Percentiles rank a stretch among this genome's conserved stretches.
These are phyloP conservation scores for Procambarus clarkii DNA, from an alignment of 1,140 invertebrate genomes.

Conservation along the genomic window DNA sequence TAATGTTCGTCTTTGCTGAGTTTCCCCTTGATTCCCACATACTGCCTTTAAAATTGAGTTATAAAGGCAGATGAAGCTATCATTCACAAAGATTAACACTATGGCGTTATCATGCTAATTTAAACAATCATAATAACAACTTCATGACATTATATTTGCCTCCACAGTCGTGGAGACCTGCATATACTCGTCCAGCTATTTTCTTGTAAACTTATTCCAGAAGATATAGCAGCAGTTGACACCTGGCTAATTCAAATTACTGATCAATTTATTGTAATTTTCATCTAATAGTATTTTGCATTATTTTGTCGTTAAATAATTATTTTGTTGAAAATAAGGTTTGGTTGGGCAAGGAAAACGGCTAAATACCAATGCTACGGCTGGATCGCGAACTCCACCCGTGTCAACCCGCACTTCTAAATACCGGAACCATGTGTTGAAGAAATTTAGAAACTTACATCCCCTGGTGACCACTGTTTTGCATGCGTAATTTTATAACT, in stretches of 20 bases:
- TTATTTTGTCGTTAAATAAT: not conserved
- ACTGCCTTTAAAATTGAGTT: not conserved
- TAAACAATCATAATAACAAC: not conserved
- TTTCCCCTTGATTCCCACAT: not conserved
- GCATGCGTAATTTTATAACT: not conserved
- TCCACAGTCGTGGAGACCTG: not conserved
- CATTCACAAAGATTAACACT: not conserved
- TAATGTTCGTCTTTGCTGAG: not conserved
- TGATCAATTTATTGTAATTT: not conserved
- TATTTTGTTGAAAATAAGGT: conserved; percentile 49
- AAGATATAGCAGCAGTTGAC: not conserved
- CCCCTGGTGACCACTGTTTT: not conserved
- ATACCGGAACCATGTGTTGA: conserved; percentile 45
- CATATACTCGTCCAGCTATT: too few relatives aligned
- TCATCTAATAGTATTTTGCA: conserved; percentile 13
- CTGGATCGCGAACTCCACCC: not conserved
- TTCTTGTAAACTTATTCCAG: not conserved
- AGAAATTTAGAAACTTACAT: not conserved
- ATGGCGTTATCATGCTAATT: not conserved
- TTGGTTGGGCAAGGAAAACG: conserved; percentile 53
- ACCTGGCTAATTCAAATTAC: not conserved
- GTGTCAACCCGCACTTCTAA: conserved; percentile 6
- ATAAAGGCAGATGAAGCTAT: not conserved
- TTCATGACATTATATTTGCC: not conserved
- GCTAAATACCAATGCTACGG: conserved; percentile 48